phyloP scores from a whole-genome alignment of 2,113 vertebrate genomes.

The Spheniscus mendiculus region DNA sequence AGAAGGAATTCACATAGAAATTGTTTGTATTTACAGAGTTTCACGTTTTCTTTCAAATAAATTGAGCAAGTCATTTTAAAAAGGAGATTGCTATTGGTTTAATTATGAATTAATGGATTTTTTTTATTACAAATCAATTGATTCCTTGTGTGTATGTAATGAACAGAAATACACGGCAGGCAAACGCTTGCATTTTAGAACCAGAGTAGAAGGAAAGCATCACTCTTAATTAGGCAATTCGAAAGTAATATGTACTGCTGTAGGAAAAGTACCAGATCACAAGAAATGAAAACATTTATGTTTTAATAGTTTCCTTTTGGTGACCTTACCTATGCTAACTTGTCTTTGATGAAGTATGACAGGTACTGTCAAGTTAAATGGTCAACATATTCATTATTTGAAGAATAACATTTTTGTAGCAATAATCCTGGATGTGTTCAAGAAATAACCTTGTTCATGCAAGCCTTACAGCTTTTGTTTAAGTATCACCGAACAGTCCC shows the following conservation, averaged over 20 bases:
- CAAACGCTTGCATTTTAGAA: not conserved
- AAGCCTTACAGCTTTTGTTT: not conserved
- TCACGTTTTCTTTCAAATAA: not conserved
- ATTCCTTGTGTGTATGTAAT: not conserved
- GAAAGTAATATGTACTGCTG: not conserved
- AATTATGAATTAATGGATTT: not conserved
- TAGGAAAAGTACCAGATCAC: constrained; percentile 51
- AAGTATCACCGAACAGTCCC: not conserved
- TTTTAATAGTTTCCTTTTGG: constrained; percentile 61
- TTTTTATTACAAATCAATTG: not conserved
- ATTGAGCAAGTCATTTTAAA: not conserved
- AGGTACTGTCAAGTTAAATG: constrained; percentile 33
- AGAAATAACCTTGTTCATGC: not conserved
- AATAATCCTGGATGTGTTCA: not conserved
- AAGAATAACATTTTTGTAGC: constrained; percentile 32
- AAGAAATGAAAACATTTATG: constrained; percentile 59
- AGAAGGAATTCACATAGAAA: not conserved
- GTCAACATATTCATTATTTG: constrained; percentile 42
- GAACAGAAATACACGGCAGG: not conserved
- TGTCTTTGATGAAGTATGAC: constrained; percentile 44
- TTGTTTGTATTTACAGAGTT: not conserved
- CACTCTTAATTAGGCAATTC: constrained; percentile 46
- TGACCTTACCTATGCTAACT: constrained; percentile 44
- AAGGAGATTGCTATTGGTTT: not conserved
- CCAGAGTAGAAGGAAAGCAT: not conserved